A percentile compares a stretch with the other conserved stretches of the same genome.
These are phyloP conservation scores for Agelas oroides DNA, from an alignment of 37 sponge, comb jelly and placozoan species.

Conservation along the genomic window DNA sequence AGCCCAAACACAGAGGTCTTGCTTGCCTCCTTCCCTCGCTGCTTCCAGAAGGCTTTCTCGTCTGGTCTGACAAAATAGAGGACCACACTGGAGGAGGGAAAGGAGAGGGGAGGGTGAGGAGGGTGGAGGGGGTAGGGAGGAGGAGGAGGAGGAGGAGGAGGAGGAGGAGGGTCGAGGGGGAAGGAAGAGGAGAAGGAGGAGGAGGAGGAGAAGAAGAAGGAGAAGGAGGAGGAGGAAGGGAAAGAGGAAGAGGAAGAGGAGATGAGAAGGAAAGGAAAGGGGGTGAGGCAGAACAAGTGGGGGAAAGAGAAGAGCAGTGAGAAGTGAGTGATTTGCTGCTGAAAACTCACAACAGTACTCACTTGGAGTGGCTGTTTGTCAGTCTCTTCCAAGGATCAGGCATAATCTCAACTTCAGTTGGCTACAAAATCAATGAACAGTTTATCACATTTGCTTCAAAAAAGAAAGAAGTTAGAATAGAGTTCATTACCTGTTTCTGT, in stretches of 20 bases:
- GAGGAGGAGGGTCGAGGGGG: background rate
- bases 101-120: background rate
- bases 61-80: too few relatives aligned
- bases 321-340: background rate
- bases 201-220: too few relatives aligned
- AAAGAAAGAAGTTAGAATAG: too few relatives aligned
- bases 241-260: too few relatives aligned
- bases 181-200: too few relatives aligned
- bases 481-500: slow-evolving; percentile 6
- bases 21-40: too few relatives aligned
- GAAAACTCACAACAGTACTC: too few relatives aligned
- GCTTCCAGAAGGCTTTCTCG: too few relatives aligned
- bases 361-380: background rate
- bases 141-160: background rate
- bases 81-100: background rate
- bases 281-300: too few relatives aligned
- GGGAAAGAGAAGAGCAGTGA: slow-evolving; percentile 1
- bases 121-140: background rate
- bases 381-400: slow-evolving; percentile 33
- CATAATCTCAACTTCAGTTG: slow-evolving; percentile 35
- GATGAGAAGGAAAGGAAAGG: too few relatives aligned
- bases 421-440: background rate
- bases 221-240: too few relatives aligned
- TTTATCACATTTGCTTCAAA: too few relatives aligned
- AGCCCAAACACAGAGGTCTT: background rate